Conservation (phyloP, 1,140 invertebrate genomes). For the Lethrus apterus region DNA sequence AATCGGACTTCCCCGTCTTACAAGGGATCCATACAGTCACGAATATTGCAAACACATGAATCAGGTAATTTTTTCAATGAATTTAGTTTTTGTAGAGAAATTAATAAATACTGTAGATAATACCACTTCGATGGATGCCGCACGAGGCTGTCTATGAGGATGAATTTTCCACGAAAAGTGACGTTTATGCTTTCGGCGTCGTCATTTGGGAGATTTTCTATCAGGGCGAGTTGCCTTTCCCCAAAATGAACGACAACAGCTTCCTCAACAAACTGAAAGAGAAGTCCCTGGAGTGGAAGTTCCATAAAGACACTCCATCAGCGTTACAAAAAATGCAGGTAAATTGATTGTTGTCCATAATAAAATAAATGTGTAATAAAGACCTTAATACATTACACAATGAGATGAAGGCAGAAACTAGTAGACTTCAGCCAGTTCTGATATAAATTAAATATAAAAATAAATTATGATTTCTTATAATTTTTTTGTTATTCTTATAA, state of each 20-base stretch:
- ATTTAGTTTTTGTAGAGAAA: not conserved
- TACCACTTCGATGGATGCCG: slow-evolving; percentile 81
- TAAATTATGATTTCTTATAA: too few species aligned
- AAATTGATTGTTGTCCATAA: slow-evolving; percentile 24
- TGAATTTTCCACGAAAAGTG: slow-evolving; percentile 88
- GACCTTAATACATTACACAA: too few species aligned
- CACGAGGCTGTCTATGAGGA: slow-evolving; percentile 84
- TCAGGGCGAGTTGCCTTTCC: slow-evolving; percentile 79
- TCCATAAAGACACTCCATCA: slow-evolving; percentile 55
- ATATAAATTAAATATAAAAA: too few species aligned
- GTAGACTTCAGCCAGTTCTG: too few species aligned
- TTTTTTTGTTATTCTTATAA: too few species aligned
- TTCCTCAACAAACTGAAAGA: slow-evolving; percentile 63
- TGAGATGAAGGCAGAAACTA: too few species aligned
- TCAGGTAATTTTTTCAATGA: slow-evolving; percentile 49
- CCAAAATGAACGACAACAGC: slow-evolving; percentile 69
- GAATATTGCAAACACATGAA: slow-evolving; percentile 79
- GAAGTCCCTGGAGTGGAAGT: slow-evolving; percentile 57
- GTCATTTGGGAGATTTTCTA: slow-evolving; percentile 88
- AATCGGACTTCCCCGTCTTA: slow-evolving; percentile 72
- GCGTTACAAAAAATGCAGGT: slow-evolving; percentile 55
- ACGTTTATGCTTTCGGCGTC: slow-evolving; percentile 87
- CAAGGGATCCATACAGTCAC: slow-evolving; percentile 74
- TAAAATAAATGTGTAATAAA: too few species aligned
- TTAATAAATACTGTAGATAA: slow-evolving; percentile 40